Evolutionary conservation across 1,140 invertebrate genomes (phyloP).

Genomic region (Microplitis mediator): DNA sequence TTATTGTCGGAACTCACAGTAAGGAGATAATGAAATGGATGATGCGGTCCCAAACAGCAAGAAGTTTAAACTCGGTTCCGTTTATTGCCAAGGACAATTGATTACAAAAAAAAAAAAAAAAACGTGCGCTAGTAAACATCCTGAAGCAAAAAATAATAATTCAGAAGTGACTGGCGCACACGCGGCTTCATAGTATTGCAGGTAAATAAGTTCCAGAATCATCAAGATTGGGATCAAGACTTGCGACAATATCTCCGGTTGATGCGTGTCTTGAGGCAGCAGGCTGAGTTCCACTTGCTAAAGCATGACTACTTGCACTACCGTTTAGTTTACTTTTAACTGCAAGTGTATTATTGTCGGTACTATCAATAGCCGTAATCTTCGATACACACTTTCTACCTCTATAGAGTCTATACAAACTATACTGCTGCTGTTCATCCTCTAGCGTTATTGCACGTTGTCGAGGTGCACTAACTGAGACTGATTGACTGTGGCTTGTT

Average conservation of each 20-base stretch:
- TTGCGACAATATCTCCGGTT: conserved; percentile 59
- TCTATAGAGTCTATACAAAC: conserved; percentile 53
- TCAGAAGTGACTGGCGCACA: conserved; percentile 59
- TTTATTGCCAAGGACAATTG: not conserved
- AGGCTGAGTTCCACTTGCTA: conserved; percentile 51
- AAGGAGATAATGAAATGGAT: not conserved
- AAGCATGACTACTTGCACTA: conserved; percentile 56
- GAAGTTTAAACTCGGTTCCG: not conserved
- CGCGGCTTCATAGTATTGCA: conserved; percentile 64
- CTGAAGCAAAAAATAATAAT: conserved; percentile 13
- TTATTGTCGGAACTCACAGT: conserved; percentile 29
- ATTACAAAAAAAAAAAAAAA: not conserved
- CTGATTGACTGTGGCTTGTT: conserved; percentile 46
- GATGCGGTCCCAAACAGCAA: conserved; percentile 20
- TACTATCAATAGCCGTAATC: conserved; percentile 49
- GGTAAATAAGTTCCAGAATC: conserved; percentile 72
- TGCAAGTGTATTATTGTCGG: conserved; percentile 39
- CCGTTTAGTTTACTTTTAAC: conserved; percentile 59
- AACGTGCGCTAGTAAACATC: not conserved
- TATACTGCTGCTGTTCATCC: conserved; percentile 49
- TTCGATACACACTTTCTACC: conserved; percentile 54
- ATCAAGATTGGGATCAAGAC: conserved; percentile 66
- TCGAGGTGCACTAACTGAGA: conserved; percentile 45
- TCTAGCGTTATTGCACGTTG: conserved; percentile 50
- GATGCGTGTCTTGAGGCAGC: conserved; percentile 57